phyloP scores from a whole-genome alignment of 2,797 vertebrate genomes.

The Hippopotamyrus pictus region DNA sequence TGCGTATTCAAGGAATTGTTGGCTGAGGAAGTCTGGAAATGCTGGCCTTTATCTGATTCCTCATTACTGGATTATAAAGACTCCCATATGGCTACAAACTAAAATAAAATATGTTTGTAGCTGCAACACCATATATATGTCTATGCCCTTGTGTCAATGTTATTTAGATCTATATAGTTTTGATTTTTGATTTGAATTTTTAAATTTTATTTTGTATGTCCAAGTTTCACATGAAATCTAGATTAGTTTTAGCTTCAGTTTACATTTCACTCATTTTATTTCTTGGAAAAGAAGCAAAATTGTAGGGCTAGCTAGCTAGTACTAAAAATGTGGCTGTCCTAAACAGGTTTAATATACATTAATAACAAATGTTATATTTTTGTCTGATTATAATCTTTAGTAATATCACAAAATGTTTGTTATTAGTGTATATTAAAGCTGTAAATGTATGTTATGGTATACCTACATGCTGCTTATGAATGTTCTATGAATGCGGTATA shows the following conservation, averaged over 20 bases:
- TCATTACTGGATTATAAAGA: neutral
- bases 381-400: neutral
- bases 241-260: neutral
- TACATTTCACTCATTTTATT: neutral
- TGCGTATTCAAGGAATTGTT: neutral
- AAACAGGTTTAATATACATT: neutral
- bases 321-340: neutral
- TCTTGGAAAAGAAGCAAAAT: neutral
- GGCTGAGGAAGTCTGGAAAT: neutral
- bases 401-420: neutral
- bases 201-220: neutral
- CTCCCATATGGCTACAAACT: neutral
- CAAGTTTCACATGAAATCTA: neutral
- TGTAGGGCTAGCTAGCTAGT: neutral
- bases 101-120: neutral
- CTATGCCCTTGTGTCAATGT: neutral
- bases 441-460: neutral
- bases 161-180: neutral
- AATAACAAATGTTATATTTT: neutral
- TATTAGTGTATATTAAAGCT: neutral
- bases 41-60: neutral
- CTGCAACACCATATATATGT: neutral
- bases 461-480: neutral
- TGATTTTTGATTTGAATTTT: neutral
- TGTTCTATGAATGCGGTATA: neutral